A percentile compares a stretch with the other conserved stretches of the same genome.
phyloP scores from a whole-genome alignment of 2,797 vertebrate genomes.

The Peromyscus melanophrys region DNA sequence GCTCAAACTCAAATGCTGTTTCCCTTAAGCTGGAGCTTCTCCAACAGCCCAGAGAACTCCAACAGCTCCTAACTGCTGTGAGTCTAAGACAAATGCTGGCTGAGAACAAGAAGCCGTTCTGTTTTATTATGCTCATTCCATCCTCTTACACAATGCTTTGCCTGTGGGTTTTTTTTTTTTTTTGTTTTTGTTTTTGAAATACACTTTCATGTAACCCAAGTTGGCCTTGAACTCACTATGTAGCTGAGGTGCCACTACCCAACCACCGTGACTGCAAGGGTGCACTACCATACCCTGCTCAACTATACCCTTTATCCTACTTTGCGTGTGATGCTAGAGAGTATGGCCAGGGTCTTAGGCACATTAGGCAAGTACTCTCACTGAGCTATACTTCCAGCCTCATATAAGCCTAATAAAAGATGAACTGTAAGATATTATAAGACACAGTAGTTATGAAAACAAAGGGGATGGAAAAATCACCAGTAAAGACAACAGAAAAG shows the following conservation, averaged over 20 bases:
- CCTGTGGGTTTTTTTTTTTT: neutral
- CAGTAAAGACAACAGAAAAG: neutral
- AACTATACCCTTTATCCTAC: neutral
- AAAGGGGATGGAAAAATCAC: neutral
- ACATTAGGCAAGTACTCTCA: neutral
- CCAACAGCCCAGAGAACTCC: neutral
- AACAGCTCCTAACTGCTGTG: neutral
- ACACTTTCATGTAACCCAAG: neutral
- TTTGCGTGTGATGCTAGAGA: neutral
- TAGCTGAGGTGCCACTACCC: no score
- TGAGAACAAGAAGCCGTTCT: neutral
- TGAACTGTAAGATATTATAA: conserved; percentile 7
- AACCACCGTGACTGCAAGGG: neutral
- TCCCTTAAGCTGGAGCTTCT: neutral
- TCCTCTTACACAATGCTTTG: neutral
- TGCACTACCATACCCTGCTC: neutral
- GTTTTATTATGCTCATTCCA: neutral
- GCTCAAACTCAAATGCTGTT: neutral
- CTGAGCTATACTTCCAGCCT: neutral
- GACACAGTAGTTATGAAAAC: neutral
- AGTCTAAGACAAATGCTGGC: neutral
- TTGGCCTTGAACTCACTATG: neutral
- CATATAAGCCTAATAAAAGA: conserved; percentile 34
- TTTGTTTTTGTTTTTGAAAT: neutral
- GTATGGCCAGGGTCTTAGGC: neutral